Base-by-base conservation (phyloP, 2,113 vertebrate species). In the Platichthys stellatus region DNA sequence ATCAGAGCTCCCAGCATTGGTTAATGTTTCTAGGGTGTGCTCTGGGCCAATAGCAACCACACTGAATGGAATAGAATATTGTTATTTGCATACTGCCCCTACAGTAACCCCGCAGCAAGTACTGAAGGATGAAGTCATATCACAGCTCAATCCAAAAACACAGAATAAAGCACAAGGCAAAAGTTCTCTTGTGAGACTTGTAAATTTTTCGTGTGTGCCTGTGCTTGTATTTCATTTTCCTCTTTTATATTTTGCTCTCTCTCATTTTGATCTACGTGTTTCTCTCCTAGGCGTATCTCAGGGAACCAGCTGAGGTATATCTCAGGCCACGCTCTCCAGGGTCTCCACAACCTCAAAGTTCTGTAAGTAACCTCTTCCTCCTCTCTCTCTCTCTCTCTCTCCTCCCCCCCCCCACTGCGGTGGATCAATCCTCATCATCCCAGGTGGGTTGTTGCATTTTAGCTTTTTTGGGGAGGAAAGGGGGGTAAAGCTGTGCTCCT, bases 301-400 rank as follows among this genome's bases (percentile, higher is more conserved):
- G 97, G 97, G 83, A 99, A 99, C 91, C 96, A 96, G 78, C 96
- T 99, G 88, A 95, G 94, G 74, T 95, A 94, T 76, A 96, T 99
- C 91, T 96, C 96, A 0, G 94, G 92, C 83, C 93, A 93, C 31
- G 94, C 94, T 17, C 96, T 99, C 93, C 94, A 95, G 45, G 96
- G 97, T 54, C 97, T 98, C 83, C 92, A 95, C 92, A 97, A 94
- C 90, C 95, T 99, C 83, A 99, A 97, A 94, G 97, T 96, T 62
- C 91, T 99, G 97, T 99, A 93, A 97, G 97, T 97, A 94, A 53
- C 65, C 23, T 74, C 65, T 38, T 69, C 38, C 53, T 72, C 56
- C 45, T 24, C 66, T 58, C 61, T 15, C 69, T 61, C 18, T 28
- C 13, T 20, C 15, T 35, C 15, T 20, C 26, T 26, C 45, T 13